Conservation (phyloP, 2,888 invertebrate genomes). For the Leucoptera coffeella region DNA sequence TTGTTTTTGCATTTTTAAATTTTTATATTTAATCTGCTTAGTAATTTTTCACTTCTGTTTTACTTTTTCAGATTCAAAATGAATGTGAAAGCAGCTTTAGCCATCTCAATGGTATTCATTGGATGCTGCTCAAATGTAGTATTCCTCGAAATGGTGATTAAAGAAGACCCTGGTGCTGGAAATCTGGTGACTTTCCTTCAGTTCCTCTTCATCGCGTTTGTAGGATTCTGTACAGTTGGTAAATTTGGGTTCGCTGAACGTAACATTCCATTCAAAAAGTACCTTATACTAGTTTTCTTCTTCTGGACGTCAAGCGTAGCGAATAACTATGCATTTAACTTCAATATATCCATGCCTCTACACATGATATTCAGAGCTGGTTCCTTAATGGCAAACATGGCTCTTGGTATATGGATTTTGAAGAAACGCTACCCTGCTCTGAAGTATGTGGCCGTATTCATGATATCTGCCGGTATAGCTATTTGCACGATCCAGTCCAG, state of each 20-base stretch:
- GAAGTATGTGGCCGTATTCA: conserved; percentile 85
- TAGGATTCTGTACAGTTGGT: conserved; percentile 81
- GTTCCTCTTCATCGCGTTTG: conserved; percentile 83
- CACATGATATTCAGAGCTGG: conserved; percentile 99
- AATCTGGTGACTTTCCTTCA: conserved; percentile 94
- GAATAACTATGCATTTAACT: conserved; percentile 93
- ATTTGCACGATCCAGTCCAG: conserved; percentile 87
- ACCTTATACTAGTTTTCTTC: conserved; percentile 74
- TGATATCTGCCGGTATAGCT: conserved; percentile 88
- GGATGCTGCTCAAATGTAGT: conserved; percentile 91
- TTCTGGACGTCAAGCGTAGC: conserved; percentile 90
- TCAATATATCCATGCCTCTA: conserved; percentile 94
- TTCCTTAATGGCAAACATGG: conserved; percentile 93
- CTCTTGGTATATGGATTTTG: conserved; percentile 86
- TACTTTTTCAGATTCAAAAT: conserved; percentile 27
- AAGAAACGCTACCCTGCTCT: conserved; percentile 73
- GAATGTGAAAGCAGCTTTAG: conserved; percentile 58
- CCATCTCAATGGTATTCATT: conserved; percentile 67
- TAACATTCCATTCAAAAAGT: conserved; percentile 71
- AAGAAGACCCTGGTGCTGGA: conserved; percentile 86
- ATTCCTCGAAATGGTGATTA: conserved; percentile 81
- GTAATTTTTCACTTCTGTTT: not conserved
- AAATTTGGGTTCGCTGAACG: conserved; percentile 78
- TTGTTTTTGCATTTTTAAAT: conserved; percentile 11
- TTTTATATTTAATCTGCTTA: conserved; percentile 6